Conservation (phyloP, 2,888 invertebrate genomes). For the Cantharis lateralis region DNA sequence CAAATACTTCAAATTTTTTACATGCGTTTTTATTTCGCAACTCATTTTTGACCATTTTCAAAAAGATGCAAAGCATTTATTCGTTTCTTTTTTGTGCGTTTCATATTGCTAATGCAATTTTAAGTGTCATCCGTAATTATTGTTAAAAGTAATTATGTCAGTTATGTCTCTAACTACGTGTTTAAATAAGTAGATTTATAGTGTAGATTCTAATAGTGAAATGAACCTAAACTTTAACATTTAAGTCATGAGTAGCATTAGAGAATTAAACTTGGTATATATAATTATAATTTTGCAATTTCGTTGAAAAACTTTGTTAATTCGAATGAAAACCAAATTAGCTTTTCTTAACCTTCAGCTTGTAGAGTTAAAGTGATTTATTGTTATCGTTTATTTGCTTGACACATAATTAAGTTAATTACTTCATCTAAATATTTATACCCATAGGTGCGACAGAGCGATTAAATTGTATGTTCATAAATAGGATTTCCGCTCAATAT, state of each 20-base stretch:
- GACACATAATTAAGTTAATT: background rate
- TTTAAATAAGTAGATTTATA: background rate
- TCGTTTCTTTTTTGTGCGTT: background rate
- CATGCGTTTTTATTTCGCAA: slow-evolving; percentile 34
- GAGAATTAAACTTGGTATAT: background rate
- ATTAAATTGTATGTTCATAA: background rate
- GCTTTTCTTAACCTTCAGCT: background rate
- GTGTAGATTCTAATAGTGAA: background rate
- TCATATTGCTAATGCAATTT: background rate
- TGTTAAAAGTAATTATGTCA: background rate
- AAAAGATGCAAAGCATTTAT: background rate
- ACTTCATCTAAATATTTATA: background rate
- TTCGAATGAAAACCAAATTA: background rate
- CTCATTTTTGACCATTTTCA: slow-evolving; percentile 10
- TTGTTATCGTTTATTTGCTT: background rate
- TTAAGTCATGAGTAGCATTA: background rate
- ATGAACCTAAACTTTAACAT: background rate
- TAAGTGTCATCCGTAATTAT: background rate
- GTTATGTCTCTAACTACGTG: background rate
- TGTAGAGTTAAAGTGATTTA: background rate
- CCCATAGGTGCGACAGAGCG: background rate
- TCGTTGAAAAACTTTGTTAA: background rate
- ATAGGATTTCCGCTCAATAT: background rate
- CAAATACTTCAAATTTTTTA: slow-evolving; percentile 34
- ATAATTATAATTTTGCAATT: background rate